Percentiles rank a stretch among this genome's conserved stretches.
Evolutionary conservation across 2,888 invertebrate genomes (phyloP).

Genomic region (Caenorhabditis japonica): DNA sequence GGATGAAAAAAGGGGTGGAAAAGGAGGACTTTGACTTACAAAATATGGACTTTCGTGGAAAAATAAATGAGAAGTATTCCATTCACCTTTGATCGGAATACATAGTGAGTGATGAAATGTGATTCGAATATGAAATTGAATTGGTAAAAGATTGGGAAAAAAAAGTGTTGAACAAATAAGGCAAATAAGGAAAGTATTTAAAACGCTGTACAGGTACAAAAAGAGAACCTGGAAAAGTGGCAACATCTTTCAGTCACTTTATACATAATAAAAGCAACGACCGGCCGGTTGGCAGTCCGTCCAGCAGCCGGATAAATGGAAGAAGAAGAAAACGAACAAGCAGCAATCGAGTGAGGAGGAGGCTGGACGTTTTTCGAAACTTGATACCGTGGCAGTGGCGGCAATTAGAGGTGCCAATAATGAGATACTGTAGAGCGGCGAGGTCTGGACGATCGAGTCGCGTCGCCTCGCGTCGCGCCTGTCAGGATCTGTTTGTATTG

Average conservation of each 20-base stretch:
- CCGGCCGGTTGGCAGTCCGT: no score
- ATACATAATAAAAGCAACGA: constrained; percentile 5
- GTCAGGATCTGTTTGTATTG: constrained; percentile 54
- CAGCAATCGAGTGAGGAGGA: constrained; percentile 23
- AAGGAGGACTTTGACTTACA: not conserved
- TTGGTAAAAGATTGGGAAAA: not conserved
- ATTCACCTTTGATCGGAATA: no score
- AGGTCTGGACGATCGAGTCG: constrained; percentile 9
- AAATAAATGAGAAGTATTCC: not conserved
- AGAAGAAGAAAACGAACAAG: no score
- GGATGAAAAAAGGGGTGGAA: no score
- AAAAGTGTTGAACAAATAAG: not conserved
- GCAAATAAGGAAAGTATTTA: constrained; percentile 6
- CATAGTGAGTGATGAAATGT: not conserved
- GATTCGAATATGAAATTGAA: not conserved
- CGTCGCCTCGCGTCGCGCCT: constrained; percentile 32
- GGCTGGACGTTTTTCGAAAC: constrained; percentile 39
- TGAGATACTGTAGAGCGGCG: constrained; percentile 42
- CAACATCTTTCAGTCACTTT: constrained; percentile 29
- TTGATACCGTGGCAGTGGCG: constrained; percentile 49
- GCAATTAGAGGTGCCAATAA: constrained; percentile 54
- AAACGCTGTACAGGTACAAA: not conserved
- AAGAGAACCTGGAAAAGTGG: not conserved
- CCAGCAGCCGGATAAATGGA: no score
- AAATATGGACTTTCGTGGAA: not conserved